Conservation (phyloP, 2,113 vertebrate genomes). For the Uria lomvia region DNA sequence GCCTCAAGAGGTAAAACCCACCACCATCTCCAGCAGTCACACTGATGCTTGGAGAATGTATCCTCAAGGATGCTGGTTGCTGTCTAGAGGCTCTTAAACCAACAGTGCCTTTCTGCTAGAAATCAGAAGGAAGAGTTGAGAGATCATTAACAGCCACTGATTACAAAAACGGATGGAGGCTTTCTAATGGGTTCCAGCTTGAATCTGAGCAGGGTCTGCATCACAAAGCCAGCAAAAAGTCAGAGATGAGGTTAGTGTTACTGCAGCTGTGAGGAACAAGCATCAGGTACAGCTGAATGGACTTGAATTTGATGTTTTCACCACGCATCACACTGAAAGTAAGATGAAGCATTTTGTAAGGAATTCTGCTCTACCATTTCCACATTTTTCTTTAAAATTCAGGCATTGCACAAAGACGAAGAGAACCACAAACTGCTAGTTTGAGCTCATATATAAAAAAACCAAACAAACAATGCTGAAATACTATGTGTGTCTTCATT, state of each 20-base stretch:
- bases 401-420: background rate
- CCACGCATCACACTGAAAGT: background rate
- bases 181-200: conserved; percentile 63
- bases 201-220: conserved; percentile 26
- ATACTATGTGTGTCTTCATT: background rate
- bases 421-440: conserved; percentile 13
- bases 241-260: conserved; percentile 51
- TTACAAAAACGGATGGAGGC: conserved; percentile 18
- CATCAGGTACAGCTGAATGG: conserved; percentile 1
- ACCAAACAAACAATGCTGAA: background rate
- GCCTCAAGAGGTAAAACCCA: background rate
- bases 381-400: conserved; percentile 42
- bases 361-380: conserved; percentile 30
- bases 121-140: conserved; percentile 31
- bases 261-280: background rate
- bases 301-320: conserved; percentile 35
- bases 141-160: background rate
- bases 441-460: background rate
- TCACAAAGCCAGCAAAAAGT: conserved; percentile 30
- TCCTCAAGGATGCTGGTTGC: conserved; percentile 33
- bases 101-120: conserved; percentile 27
- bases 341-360: conserved; percentile 19
- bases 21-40: background rate
- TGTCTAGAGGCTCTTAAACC: conserved; percentile 19
- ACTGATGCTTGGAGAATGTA: conserved; percentile 1